A percentile compares a stretch with the other conserved stretches of the same genome.
Conservation (phyloP, 2,888 invertebrate species). For the Andrena bicolor region DNA sequence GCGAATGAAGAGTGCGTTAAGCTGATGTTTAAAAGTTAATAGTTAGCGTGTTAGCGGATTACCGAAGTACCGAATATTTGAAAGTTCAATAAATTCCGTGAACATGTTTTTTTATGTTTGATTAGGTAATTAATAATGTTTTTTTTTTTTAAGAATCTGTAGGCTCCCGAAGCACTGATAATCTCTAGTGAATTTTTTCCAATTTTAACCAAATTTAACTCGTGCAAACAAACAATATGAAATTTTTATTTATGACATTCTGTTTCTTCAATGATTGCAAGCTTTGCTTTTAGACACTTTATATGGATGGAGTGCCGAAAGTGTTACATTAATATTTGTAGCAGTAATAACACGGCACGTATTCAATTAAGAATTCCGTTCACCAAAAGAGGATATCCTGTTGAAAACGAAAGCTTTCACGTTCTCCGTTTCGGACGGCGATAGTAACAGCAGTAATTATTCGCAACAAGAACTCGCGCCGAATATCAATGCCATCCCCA, state of each 20-base stretch:
- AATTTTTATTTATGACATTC: not conserved
- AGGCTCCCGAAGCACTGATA: too few species aligned
- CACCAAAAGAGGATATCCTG: constrained; percentile 42
- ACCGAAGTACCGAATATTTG: too few species aligned
- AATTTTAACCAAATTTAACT: too few species aligned
- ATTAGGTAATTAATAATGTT: too few species aligned
- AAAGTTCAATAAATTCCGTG: too few species aligned
- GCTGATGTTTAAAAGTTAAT: too few species aligned
- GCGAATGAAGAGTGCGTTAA: too few species aligned
- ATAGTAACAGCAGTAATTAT: constrained; percentile 41
- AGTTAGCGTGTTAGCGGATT: too few species aligned
- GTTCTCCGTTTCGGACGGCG: constrained; percentile 5
- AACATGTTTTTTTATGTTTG: too few species aligned
- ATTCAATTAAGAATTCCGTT: constrained; percentile 29
- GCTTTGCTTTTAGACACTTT: not conserved
- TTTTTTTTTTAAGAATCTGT: too few species aligned
- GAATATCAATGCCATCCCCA: constrained; percentile 30
- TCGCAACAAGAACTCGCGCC: not conserved
- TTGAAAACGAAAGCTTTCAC: constrained; percentile 46
- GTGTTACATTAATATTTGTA: not conserved
- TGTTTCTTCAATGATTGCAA: not conserved
- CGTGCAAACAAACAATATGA: too few species aligned
- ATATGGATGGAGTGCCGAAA: not conserved
- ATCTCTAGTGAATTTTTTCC: too few species aligned
- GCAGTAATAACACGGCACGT: not conserved